Conservation (phyloP, 2,113 vertebrate species). For the Onychostruthus taczanowskii region DNA sequence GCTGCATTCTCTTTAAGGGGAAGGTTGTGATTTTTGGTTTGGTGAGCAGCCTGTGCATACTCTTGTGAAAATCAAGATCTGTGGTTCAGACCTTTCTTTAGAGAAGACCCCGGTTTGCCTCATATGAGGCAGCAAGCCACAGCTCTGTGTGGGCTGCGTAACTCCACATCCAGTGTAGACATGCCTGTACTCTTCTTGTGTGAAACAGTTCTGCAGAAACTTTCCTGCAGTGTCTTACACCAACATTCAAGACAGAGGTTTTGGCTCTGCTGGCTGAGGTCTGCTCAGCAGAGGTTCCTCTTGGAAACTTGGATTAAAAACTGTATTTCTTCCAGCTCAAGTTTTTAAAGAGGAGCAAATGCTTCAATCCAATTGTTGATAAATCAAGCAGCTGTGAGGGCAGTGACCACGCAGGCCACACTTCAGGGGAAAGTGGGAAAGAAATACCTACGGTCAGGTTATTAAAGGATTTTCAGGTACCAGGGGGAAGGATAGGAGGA, state of each 20-base stretch:
- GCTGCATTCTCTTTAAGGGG: background rate
- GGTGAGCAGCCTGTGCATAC: background rate
- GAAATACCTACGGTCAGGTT: background rate
- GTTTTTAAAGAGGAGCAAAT: background rate
- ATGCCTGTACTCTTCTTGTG: background rate
- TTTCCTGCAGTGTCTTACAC: fast-evolving
- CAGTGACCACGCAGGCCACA: background rate
- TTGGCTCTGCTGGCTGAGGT: background rate
- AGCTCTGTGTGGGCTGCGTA: background rate
- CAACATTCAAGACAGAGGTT: background rate
- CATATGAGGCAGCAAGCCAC: background rate
- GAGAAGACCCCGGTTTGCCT: background rate
- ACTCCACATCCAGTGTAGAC: background rate
- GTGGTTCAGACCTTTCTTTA: background rate
- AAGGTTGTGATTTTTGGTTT: background rate
- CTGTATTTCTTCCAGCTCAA: background rate
- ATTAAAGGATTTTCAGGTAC: background rate
- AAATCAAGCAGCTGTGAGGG: background rate
- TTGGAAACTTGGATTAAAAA: background rate
- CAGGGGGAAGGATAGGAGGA: background rate
- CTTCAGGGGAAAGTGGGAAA: background rate
- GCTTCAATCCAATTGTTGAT: background rate
- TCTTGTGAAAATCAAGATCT: background rate
- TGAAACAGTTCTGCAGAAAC: background rate
- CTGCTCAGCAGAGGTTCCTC: background rate